Evolutionary conservation across 2,113 vertebrate genomes (phyloP).

Genomic region (Oceanites oceanicus): DNA sequence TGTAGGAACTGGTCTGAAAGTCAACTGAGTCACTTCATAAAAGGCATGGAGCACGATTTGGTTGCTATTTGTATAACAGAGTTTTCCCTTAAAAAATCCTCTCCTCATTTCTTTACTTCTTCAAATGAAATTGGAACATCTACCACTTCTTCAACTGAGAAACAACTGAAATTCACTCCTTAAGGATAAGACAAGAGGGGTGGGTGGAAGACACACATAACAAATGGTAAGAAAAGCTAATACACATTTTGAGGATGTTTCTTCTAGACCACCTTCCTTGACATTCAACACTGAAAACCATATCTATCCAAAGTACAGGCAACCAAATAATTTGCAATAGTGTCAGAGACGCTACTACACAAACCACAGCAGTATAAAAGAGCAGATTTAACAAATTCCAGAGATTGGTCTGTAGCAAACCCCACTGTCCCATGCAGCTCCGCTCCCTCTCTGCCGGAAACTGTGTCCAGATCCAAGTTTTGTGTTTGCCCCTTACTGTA

Average conservation of each 20-base stretch:
- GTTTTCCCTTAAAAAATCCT: not conserved
- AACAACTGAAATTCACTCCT: not conserved
- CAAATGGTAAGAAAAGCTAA: not conserved
- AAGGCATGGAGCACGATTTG: not conserved
- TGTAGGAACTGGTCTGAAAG: not conserved
- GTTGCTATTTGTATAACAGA: not conserved
- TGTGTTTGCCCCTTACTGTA: not conserved
- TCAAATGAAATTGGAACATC: not conserved
- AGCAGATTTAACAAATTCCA: not conserved
- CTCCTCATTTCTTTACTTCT: not conserved
- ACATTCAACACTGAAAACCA: not conserved
- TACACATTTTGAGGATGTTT: not conserved
- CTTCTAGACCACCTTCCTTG: not conserved
- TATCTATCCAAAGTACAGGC: not conserved
- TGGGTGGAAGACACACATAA: not conserved
- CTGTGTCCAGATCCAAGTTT: not conserved
- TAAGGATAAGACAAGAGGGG: not conserved
- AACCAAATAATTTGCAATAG: not conserved
- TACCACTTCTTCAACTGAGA: not conserved
- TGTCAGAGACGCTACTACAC: not conserved
- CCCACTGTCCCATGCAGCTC: not conserved
- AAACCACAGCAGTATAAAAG: not conserved
- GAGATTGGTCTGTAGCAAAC: not conserved
- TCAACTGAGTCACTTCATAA: not conserved
- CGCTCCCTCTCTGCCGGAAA: not conserved